Percentiles rank a stretch among this genome's conserved stretches.
These are phyloP conservation scores for Macrotrachela quadricornifera DNA, from an alignment of 1,140 invertebrate genomes.

Conservation along the genomic window DNA sequence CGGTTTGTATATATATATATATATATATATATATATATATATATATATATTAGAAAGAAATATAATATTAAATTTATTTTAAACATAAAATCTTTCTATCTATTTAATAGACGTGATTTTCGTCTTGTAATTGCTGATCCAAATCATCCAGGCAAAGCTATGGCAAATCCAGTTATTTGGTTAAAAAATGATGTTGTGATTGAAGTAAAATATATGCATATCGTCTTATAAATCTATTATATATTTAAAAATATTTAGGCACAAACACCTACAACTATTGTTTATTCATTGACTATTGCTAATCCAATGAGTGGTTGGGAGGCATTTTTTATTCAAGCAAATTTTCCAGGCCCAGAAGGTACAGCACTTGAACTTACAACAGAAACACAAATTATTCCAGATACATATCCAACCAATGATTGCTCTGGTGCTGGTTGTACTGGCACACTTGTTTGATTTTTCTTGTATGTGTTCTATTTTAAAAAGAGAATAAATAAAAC, in stretches of 20 bases:
- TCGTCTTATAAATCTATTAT: too few species aligned
- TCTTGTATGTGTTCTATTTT: too few species aligned
- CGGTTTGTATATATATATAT: slow-evolving; percentile 9
- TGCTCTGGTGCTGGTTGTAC: slow-evolving; percentile 14
- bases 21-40: background rate
- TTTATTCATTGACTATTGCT: slow-evolving; percentile 11
- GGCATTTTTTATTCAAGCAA: slow-evolving; percentile 17
- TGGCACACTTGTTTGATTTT: slow-evolving; percentile 15
- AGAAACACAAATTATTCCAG: slow-evolving; percentile 17
- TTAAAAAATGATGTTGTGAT: background rate
- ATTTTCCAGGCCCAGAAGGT: slow-evolving; percentile 14
- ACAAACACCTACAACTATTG: slow-evolving; percentile 9
- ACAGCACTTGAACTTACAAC: slow-evolving; percentile 19
- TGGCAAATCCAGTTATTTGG: slow-evolving; percentile 15
- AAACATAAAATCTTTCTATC: background rate
- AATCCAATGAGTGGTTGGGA: slow-evolving; percentile 15
- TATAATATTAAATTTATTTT: too few species aligned
- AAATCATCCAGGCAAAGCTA: slow-evolving; percentile 14
- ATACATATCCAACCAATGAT: slow-evolving; percentile 17
- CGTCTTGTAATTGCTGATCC: slow-evolving; percentile 14
- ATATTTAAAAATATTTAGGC: too few species aligned
- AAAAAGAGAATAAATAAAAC: too few species aligned
- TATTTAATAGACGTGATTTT: slow-evolving; percentile 16
- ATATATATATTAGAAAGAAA: too few species aligned
- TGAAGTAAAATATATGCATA: too few species aligned